Conservation (phyloP, 2,113 vertebrate species). For the Phalacrocorax aristotelis region DNA sequence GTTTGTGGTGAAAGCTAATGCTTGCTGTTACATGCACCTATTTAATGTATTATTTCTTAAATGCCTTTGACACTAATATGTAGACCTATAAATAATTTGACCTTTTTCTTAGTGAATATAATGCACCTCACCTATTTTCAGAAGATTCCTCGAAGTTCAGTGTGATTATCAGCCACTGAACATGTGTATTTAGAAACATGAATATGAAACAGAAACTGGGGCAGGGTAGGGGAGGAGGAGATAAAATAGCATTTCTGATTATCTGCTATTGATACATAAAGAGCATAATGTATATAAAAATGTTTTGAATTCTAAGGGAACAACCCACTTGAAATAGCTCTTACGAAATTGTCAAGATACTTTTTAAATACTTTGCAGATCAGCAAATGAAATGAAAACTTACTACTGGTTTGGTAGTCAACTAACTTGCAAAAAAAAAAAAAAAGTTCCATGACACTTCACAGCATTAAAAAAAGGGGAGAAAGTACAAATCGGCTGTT, state of each 20-base stretch:
- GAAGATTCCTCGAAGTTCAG: accelerated
- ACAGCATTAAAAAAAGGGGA: slow-evolving; percentile 55
- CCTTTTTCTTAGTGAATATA: background rate
- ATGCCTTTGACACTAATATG: background rate
- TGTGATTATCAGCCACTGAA: background rate
- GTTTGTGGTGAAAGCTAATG: background rate
- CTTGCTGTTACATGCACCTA: background rate
- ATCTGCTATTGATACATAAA: slow-evolving; percentile 25
- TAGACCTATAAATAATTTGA: background rate
- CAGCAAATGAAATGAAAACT: slow-evolving; percentile 54
- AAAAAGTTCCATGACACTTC: slow-evolving; percentile 48
- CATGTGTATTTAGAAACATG: accelerated
- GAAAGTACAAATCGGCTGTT: slow-evolving; percentile 7
- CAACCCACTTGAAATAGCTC: slow-evolving; percentile 61
- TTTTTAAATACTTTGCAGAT: slow-evolving; percentile 68
- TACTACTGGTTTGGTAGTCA: slow-evolving; percentile 61
- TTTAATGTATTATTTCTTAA: background rate
- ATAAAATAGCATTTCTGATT: background rate
- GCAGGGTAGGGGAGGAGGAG: background rate
- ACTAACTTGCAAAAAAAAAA: slow-evolving; percentile 63
- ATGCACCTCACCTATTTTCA: background rate
- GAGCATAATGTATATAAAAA: slow-evolving; percentile 19
- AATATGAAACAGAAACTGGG: background rate
- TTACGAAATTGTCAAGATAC: slow-evolving; percentile 45
- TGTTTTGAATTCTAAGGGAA: slow-evolving; percentile 66